Evolutionary conservation across 2,888 invertebrate species (phyloP).

Genomic region (Itoplectis maculator): DNA sequence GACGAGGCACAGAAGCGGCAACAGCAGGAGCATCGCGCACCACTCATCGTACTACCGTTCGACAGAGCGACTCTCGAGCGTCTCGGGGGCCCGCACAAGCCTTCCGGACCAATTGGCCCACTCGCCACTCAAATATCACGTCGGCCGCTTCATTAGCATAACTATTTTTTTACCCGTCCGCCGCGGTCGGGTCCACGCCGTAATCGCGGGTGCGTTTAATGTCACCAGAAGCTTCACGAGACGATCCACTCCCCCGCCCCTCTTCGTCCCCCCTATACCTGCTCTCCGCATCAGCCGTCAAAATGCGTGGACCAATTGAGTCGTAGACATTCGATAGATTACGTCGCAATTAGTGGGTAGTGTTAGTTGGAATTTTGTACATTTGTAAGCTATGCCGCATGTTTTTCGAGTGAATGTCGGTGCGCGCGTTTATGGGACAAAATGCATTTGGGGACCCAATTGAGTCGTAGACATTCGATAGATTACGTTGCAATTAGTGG

Average conservation of each 20-base stretch:
- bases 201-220: constrained; percentile 9
- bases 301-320: too few species aligned
- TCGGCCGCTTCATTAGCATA: constrained; percentile 52
- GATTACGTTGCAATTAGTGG: too few species aligned
- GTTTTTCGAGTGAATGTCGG: too few species aligned
- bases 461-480: too few species aligned
- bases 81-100: constrained; percentile 2
- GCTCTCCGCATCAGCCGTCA: too few species aligned
- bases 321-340: too few species aligned
- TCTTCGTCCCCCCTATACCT: not conserved
- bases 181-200: not conserved
- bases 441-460: too few species aligned
- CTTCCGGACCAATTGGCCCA: constrained; percentile 45
- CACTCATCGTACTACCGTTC: constrained; percentile 41
- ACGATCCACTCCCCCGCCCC: too few species aligned
- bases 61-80: constrained; percentile 7
- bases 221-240: not conserved
- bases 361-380: too few species aligned
- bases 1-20: constrained; percentile 34
- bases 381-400: too few species aligned
- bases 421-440: too few species aligned
- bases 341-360: too few species aligned
- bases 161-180: constrained; percentile 38
- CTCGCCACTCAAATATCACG: constrained; percentile 49
- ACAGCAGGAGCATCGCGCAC: constrained; percentile 33